phyloP scores from a whole-genome alignment of 1,140 invertebrate genomes.

The Metaphire vulgaris region DNA sequence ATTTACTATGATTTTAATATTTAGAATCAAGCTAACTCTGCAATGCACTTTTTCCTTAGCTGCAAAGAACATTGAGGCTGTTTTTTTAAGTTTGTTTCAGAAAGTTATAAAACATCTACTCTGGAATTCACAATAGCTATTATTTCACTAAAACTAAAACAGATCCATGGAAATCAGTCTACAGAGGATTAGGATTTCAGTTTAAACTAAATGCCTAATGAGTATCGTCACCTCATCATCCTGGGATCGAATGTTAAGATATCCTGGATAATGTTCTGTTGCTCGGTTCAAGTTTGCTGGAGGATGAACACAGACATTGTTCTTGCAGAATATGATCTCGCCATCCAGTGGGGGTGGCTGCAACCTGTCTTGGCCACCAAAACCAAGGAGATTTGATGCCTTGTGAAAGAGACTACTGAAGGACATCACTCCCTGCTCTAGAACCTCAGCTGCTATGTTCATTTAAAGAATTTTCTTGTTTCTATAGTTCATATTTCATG shows the following conservation, averaged over 20 bases:
- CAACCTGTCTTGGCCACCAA: conserved; percentile 33
- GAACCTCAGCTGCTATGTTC: neutral
- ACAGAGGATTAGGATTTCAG: too few relatives aligned
- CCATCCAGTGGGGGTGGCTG: conserved; percentile 49
- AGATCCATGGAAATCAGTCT: too few relatives aligned
- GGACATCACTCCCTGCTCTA: conserved; percentile 35
- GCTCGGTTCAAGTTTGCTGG: conserved; percentile 70
- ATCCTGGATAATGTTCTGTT: conserved; percentile 81
- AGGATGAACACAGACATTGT: conserved; percentile 93
- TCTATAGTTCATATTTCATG: neutral
- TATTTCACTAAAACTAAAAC: too few relatives aligned
- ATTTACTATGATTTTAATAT: too few relatives aligned
- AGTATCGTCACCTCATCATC: conserved; percentile 57
- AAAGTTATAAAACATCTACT: too few relatives aligned
- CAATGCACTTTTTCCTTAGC: too few relatives aligned
- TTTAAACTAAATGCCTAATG: too few relatives aligned
- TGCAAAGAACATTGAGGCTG: too few relatives aligned
- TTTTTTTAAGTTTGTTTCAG: too few relatives aligned
- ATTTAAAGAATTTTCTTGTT: neutral
- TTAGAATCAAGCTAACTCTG: too few relatives aligned
- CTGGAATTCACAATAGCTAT: too few relatives aligned
- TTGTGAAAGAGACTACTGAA: conserved; percentile 46
- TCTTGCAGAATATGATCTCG: conserved; percentile 58
- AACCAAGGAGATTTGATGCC: conserved; percentile 44
- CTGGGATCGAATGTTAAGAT: conserved; percentile 76